A percentile compares a stretch with the other conserved stretches of the same genome.
Conservation (phyloP, 2,888 invertebrate genomes). For the Epinotia ramella region DNA sequence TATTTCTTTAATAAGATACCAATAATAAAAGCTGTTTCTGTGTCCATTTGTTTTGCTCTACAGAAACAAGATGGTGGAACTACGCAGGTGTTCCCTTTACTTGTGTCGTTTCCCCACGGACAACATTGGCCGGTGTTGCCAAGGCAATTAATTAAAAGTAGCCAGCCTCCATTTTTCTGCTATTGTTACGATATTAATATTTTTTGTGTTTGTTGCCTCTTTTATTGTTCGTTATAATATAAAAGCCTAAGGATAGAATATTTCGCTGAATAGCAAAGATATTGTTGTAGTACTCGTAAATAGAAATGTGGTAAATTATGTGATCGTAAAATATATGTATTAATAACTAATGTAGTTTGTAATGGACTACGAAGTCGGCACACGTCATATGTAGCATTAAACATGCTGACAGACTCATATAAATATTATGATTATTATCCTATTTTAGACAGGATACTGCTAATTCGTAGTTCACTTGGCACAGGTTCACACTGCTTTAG, state of each 20-base stretch:
- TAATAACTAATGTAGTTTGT: conserved; percentile 17
- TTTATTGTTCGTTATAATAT: conserved; percentile 18
- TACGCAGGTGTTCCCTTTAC: background rate
- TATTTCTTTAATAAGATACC: background rate
- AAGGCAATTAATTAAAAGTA: conserved; percentile 35
- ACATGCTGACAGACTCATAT: background rate
- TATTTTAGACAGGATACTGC: too few relatives aligned
- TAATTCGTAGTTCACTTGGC: too few relatives aligned
- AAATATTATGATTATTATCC: too few relatives aligned
- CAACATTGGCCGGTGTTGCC: conserved; percentile 3
- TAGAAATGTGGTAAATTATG: conserved; percentile 12
- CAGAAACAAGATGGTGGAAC: background rate
- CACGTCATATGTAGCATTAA: background rate
- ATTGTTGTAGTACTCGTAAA: background rate
- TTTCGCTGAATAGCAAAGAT: background rate
- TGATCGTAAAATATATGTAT: conserved; percentile 13
- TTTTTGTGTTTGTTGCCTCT: conserved; percentile 14
- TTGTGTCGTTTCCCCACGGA: background rate
- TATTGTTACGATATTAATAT: conserved; percentile 6
- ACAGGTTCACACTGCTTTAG: too few relatives aligned
- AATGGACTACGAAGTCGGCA: background rate
- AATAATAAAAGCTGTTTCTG: background rate
- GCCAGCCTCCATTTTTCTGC: conserved; percentile 11
- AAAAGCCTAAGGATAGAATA: background rate
- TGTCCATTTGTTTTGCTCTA: background rate